phyloP scores from a whole-genome alignment of 1,140 invertebrate genomes.

The Zaprionus davidi region DNA sequence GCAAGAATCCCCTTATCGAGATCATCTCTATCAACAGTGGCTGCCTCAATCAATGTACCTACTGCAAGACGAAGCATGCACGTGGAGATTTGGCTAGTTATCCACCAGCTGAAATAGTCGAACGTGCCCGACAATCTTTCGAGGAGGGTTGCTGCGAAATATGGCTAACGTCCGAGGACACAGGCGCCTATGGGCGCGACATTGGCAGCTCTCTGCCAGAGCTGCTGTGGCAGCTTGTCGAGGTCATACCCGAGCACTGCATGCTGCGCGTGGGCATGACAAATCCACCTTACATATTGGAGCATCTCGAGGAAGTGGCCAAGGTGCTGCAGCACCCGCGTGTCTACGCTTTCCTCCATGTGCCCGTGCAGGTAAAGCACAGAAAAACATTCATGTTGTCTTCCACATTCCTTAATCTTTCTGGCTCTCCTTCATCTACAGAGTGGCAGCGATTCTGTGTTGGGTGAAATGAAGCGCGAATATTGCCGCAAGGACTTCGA shows the following conservation, averaged over 20 bases:
- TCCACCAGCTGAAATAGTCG: conserved; percentile 92
- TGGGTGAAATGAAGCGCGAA: conserved; percentile 98
- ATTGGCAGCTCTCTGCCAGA: conserved; percentile 95
- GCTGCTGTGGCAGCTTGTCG: conserved; percentile 93
- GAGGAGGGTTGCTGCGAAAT: conserved; percentile 97
- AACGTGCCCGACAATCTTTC: conserved; percentile 93
- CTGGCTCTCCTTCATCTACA: neutral
- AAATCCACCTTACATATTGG: conserved; percentile 98
- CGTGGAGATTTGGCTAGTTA: conserved; percentile 98
- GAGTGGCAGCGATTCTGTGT: conserved; percentile 96
- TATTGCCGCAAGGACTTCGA: conserved; percentile 96
- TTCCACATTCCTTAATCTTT: neutral
- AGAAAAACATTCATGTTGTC: neutral
- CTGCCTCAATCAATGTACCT: conserved; percentile 99
- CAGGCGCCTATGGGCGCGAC: conserved; percentile 98
- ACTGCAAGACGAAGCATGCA: conserved; percentile 99
- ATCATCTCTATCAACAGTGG: conserved; percentile 99
- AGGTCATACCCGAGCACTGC: conserved; percentile 95
- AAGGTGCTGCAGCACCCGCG: conserved; percentile 94
- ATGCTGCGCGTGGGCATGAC: conserved; percentile 97
- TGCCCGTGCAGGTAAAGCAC: conserved; percentile 92
- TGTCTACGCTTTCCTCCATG: conserved; percentile 98
- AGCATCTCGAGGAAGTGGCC: conserved; percentile 96
- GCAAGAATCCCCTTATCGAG: conserved; percentile 98
- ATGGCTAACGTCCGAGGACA: conserved; percentile 99